phyloP scores from a whole-genome alignment of 2,113 vertebrate species.

The Amazona vittata region DNA sequence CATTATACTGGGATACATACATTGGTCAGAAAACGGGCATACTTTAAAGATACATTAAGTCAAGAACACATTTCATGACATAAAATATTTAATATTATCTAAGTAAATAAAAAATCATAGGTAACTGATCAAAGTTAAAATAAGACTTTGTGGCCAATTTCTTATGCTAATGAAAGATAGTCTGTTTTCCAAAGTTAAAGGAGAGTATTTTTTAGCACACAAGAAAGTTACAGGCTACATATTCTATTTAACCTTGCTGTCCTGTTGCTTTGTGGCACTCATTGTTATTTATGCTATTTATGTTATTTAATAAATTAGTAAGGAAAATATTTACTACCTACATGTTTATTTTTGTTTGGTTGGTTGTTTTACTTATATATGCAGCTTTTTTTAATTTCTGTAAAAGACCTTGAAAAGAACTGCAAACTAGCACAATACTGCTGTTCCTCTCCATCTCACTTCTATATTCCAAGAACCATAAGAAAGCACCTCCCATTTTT shows the following conservation, averaged over 20 bases:
- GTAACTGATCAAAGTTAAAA: not conserved
- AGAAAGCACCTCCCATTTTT: not conserved
- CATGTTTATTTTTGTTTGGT: not conserved
- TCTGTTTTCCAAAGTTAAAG: not conserved
- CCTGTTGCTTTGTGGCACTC: not conserved
- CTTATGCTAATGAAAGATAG: not conserved
- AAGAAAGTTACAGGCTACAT: not conserved
- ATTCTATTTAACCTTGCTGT: not conserved
- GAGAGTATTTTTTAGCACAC: not conserved
- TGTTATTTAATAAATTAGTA: not conserved
- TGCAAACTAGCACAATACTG: not conserved
- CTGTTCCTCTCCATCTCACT: not conserved
- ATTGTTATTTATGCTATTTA: not conserved
- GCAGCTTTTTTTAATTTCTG: not conserved
- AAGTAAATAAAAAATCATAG: not conserved
- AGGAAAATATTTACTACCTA: not conserved
- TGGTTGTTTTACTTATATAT: not conserved
- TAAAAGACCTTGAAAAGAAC: not conserved
- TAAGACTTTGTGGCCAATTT: not conserved
- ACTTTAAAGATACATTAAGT: not conserved
- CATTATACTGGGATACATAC: not conserved
- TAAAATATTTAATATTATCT: slow-evolving; percentile 5
- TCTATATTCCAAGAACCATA: not conserved
- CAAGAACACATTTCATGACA: not conserved
- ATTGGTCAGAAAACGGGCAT: not conserved